Evolutionary conservation across 2,797 vertebrate species (phyloP).

Genomic region (Parauchenoglanis punctatus): DNA sequence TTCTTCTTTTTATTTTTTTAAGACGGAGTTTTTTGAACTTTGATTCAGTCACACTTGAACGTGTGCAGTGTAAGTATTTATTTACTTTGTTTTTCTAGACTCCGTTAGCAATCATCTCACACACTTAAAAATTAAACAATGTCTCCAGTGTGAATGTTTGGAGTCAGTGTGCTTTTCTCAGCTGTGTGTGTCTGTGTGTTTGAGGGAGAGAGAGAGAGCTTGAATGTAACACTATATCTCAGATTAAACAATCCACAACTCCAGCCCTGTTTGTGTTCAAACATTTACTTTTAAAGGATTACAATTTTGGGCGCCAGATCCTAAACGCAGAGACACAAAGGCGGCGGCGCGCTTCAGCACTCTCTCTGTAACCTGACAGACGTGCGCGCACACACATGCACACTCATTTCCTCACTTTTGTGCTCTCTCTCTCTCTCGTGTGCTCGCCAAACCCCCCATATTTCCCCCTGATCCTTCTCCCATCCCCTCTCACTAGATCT

Average conservation of each 20-base stretch:
- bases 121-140: slow-evolving; percentile 41
- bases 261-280: slow-evolving; percentile 82
- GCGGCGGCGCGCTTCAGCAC: slow-evolving; percentile 75
- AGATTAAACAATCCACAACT: slow-evolving; percentile 82
- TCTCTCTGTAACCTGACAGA: slow-evolving; percentile 59
- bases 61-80: slow-evolving; percentile 11
- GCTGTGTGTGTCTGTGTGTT: slow-evolving; percentile 10
- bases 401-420: neutral
- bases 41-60: slow-evolving; percentile 21
- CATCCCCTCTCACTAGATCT: neutral
- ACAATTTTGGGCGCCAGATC: slow-evolving; percentile 74
- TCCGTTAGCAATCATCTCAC: slow-evolving; percentile 33
- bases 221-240: slow-evolving; percentile 80
- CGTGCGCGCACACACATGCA: neutral
- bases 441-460: neutral
- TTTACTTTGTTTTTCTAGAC: slow-evolving; percentile 32
- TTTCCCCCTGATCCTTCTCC: neutral
- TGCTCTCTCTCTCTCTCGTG: neutral
- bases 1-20: no score
- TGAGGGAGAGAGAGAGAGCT: slow-evolving; percentile 37
- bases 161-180: slow-evolving; percentile 16
- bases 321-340: slow-evolving; percentile 80
- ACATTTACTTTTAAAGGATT: slow-evolving; percentile 82
- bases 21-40: neutral
- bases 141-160: slow-evolving; percentile 35